Conservation (phyloP, 2,888 invertebrate genomes). For the Tridacna crocea region DNA sequence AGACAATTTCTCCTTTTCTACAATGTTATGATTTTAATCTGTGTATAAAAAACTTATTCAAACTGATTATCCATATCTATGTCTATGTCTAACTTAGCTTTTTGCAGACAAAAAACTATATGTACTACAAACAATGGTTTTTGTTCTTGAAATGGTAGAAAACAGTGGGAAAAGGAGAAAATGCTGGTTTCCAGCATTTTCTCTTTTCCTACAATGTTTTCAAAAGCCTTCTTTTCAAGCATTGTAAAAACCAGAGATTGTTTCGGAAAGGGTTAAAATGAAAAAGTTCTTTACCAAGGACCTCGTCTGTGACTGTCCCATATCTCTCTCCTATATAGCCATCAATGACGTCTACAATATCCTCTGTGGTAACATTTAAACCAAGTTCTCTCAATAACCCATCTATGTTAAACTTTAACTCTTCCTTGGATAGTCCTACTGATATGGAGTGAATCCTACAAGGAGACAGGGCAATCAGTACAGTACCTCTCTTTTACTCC, state of each 20-base stretch:
- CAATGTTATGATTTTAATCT: no score
- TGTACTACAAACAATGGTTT: no score
- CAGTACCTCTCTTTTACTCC: no score
- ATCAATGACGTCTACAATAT: slow-evolving; percentile 73
- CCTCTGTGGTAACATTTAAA: slow-evolving; percentile 53
- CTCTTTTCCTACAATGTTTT: not conserved
- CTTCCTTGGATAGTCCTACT: slow-evolving; percentile 67
- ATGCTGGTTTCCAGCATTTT: not conserved
- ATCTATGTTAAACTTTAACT: slow-evolving; percentile 67
- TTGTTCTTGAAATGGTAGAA: no score
- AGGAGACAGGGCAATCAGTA: not conserved
- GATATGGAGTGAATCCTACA: slow-evolving; percentile 74
- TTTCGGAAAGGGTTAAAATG: not conserved
- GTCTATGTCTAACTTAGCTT: no score
- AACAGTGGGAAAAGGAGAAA: not conserved
- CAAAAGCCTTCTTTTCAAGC: not conserved
- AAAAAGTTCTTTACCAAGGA: slow-evolving; percentile 59
- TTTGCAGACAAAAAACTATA: no score
- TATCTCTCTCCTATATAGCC: slow-evolving; percentile 77
- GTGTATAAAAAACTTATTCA: no score
- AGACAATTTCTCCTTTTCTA: no score
- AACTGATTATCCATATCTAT: no score
- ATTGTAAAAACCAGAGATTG: not conserved
- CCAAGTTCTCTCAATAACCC: slow-evolving; percentile 64
- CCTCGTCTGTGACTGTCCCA: slow-evolving; percentile 71